A percentile compares a stretch with the other conserved stretches of the same genome.
Conservation (phyloP, 2,797 vertebrate species). For the Phoeniculus purpureus region DNA sequence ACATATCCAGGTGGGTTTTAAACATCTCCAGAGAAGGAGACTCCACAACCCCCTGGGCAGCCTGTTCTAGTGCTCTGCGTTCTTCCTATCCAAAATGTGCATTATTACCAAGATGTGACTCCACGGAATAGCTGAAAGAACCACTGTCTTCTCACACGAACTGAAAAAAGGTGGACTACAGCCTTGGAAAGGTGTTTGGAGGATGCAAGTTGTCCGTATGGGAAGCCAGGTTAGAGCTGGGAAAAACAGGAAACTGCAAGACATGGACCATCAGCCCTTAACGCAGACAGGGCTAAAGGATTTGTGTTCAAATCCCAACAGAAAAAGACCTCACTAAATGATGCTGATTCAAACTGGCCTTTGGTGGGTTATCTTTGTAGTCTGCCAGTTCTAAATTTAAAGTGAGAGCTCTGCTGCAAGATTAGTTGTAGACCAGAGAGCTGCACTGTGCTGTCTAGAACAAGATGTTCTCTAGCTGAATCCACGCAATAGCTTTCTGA, state of each 20-base stretch:
- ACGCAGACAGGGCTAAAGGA: not conserved
- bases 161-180: not conserved
- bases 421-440: not conserved
- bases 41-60: too few relatives aligned
- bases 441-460: not conserved
- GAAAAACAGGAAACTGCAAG: not conserved
- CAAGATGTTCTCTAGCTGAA: not conserved
- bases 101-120: not conserved
- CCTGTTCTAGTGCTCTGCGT: too few relatives aligned
- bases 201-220: not conserved
- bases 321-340: not conserved
- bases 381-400: not conserved
- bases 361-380: not conserved
- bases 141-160: not conserved
- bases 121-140: not conserved
- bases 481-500: not conserved
- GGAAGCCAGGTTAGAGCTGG: not conserved
- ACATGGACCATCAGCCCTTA: not conserved
- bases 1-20: too few relatives aligned
- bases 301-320: not conserved
- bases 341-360: not conserved
- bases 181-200: not conserved
- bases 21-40: too few relatives aligned
- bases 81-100: rapidly evolving
- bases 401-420: not conserved